phyloP scores from a whole-genome alignment of 2,113 vertebrate genomes.

The Sceloporus tristichus region DNA sequence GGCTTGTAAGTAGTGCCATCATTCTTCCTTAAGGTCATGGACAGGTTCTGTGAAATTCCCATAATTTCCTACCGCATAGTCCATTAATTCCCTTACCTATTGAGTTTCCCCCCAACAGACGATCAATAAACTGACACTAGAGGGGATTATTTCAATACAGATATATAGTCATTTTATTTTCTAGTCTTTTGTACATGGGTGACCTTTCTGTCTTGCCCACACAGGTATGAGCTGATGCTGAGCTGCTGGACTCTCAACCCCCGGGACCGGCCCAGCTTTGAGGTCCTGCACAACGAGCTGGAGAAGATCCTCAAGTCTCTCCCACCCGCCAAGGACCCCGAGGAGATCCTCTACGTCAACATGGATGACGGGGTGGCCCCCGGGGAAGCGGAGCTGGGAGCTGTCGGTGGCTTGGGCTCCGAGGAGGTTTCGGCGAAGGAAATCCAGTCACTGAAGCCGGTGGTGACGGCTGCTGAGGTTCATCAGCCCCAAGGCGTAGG shows the following conservation, averaged over 20 bases:
- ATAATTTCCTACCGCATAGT: neutral
- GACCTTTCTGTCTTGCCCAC: no score
- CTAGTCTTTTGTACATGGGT: no score
- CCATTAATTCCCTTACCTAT: neutral
- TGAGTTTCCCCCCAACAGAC: neutral
- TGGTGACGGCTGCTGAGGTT: constrained; percentile 81
- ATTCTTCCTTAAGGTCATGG: neutral
- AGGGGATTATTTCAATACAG: no score
- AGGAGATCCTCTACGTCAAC: constrained; percentile 93
- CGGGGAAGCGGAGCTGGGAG: constrained; percentile 77
- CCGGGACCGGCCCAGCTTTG: constrained; percentile 85
- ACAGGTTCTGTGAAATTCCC: neutral
- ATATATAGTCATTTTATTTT: neutral
- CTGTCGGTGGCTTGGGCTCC: constrained; percentile 68
- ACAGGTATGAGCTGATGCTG: constrained; percentile 89
- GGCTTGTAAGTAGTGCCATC: constrained; percentile 81
- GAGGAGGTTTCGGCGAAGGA: constrained; percentile 66
- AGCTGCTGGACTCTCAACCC: constrained; percentile 92
- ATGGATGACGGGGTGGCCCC: constrained; percentile 84
- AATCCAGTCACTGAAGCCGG: constrained; percentile 63
- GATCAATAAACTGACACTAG: no score
- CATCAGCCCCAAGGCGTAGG: constrained; percentile 79
- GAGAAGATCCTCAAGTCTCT: constrained; percentile 88
- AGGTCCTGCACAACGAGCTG: constrained; percentile 83
- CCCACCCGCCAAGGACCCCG: constrained; percentile 84